Base-by-base conservation (phyloP, 2,888 invertebrate genomes). In the Podotricha telesiphe region DNA sequence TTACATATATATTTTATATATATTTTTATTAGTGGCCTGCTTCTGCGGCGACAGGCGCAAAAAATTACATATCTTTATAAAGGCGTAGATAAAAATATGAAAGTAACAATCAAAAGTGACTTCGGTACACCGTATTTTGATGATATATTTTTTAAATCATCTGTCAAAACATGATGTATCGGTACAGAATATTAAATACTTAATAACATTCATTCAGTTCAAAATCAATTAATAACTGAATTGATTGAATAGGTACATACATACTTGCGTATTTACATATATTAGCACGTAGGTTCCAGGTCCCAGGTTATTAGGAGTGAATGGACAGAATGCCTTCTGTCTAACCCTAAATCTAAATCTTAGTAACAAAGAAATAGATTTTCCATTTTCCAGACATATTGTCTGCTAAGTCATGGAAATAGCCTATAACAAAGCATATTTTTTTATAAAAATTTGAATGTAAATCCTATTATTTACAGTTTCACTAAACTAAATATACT, bases 131-230 rank as follows among this genome's bases (percentile, higher is more conserved):
- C 17, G 8, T 34, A 53, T 53, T 34, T 28, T 2, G 53, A 28
- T 34, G n/a, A 28, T n/a, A 28, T 28, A 34, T 53, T 53, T 34
- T 34, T 11, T 11, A 37, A 55, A 34, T 53, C 22, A 53, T 8
- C 34, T 6, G 13, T 37, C 55, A 55, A 34, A 34, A 37, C 11
- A 17, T 55, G 34, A 55, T 37, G 34, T 34, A 55, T 34, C 19
- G 17, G 5, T 17, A 19, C 34, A 55, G 34, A 55, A 37, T 55
- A 55, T 55, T 17, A 37, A 55, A 17, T 37, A 2, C 19, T 28
- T 28, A 53, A n/a, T 1, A n/a, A 53, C n/a, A 53, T 53, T 28
- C 6, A 55, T 55, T 55, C 34, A 55, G 34, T 34, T 34, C 34
- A 19, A 11, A 17, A 55, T 55, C 34, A 34, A 55, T 55, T 37